Conservation (phyloP, 2,113 vertebrate genomes). For the Lamprotornis superbus region DNA sequence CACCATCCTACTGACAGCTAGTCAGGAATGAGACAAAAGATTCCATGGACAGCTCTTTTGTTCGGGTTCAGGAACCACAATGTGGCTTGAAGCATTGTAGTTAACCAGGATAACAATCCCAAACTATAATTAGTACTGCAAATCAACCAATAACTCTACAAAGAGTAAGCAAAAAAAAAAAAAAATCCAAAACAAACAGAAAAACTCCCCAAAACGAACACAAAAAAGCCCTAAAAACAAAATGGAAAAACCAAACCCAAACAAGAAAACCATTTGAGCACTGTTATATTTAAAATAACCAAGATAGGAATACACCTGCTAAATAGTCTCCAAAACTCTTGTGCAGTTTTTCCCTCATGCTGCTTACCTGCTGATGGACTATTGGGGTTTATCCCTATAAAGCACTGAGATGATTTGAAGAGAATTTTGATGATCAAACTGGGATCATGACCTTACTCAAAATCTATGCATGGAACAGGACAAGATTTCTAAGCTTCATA, state of each 20-base stretch:
- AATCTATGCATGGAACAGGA: not conserved
- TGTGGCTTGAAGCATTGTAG: not conserved
- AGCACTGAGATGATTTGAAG: not conserved
- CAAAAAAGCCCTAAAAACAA: fast-evolving
- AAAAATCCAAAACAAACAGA: not conserved
- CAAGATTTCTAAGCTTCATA: not conserved
- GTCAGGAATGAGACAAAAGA: not conserved
- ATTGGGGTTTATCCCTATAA: not conserved
- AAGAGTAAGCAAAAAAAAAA: not conserved
- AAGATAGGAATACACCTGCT: not conserved
- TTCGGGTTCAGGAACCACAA: not conserved
- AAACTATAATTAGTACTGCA: not conserved
- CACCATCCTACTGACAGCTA: not conserved
- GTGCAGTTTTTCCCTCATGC: not conserved
- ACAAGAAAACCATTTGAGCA: not conserved
- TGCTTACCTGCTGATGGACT: not conserved
- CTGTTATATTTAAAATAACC: not conserved
- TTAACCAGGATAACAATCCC: not conserved
- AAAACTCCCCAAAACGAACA: not conserved
- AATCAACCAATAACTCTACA: not conserved
- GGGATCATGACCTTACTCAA: not conserved
- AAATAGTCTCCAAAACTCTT: not conserved
- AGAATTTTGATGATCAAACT: not conserved
- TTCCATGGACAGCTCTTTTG: not conserved
- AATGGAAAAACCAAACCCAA: not conserved